Evolutionary conservation across 1,140 invertebrate species (phyloP), one percentile per base, ranked within the genome.

Genomic region (Temnothorax curvispinosus): DNA sequence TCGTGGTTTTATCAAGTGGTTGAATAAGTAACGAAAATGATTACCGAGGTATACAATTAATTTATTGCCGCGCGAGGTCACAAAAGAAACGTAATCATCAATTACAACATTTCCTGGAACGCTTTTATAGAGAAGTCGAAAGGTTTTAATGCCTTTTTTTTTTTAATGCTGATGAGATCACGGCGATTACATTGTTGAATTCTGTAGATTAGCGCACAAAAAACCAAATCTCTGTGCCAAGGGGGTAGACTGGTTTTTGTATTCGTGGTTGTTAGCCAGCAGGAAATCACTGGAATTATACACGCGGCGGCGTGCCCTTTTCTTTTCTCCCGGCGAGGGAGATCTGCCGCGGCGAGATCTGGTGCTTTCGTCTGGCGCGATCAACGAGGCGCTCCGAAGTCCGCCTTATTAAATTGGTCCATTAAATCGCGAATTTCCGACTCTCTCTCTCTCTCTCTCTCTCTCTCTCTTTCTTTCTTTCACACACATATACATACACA

Each of bases 271-370:
- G 58, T 38, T 65, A 58, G 72, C 32, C 15, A 32, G 50, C 21
- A 50, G 85, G 52, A 77, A 87, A 88, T 91, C 44, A 84, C 84
- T 75, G 67, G 52, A 77, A 90, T 90, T 88, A 89, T 84, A 78
- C 60, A 50, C 58, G 76, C 86, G 58, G 76, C 86, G 58, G 80
- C 58, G 8, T 21, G 67, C 32, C 13, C 47, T 82, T 76, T 86
- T 65, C 77, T 82, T 86, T 82, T 56, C 47, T 71, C 56, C 47
- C 64, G 35, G 62, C 58, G 8, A 64, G 32, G 62, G 8, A 67
- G 41, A 67, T 41, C 64, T 56, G 21, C 8, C 38, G 35, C 18
- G 62, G 44, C 62, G 62, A 77, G 75, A 38, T 54, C 41, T 27
- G 75, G 35, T 54, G 72, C 11, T 75, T 52, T 75, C 72, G 72